These are phyloP conservation scores for Holocentrus rufus DNA, from an alignment of 2,797 vertebrate genomes.

Conservation along the genomic window DNA sequence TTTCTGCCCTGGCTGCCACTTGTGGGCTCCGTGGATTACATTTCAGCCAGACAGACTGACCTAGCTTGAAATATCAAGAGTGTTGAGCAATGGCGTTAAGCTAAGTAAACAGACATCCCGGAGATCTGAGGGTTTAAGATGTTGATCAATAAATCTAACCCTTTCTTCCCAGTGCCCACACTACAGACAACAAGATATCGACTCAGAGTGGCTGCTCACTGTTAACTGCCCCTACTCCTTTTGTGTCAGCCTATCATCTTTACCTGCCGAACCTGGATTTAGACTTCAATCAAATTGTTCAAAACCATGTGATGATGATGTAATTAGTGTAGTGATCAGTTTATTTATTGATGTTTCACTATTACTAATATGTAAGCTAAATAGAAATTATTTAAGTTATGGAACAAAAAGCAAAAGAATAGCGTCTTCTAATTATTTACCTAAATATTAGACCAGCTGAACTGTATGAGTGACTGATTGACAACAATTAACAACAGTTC, in stretches of 20 bases:
- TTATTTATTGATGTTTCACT: conserved; percentile 29
- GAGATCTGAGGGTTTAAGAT: conserved; percentile 70
- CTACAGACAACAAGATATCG: conserved; percentile 58
- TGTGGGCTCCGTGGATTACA: conserved; percentile 76
- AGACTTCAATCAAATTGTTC: conserved; percentile 17
- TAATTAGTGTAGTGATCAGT: conserved; percentile 38
- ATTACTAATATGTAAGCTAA: not conserved
- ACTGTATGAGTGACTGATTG: conserved; percentile 9
- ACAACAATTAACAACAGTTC: not conserved
- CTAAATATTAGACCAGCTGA: not conserved
- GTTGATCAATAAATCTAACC: conserved; percentile 72
- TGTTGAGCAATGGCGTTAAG: conserved; percentile 74
- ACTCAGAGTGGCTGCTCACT: conserved; percentile 59
- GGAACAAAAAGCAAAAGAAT: not conserved
- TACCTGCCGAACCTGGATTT: conserved; percentile 19
- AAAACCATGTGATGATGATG: conserved; percentile 37
- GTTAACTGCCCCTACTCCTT: conserved; percentile 46
- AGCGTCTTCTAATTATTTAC: not conserved
- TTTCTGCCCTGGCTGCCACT: conserved; percentile 79
- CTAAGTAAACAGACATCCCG: conserved; percentile 76
- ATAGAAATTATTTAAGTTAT: not conserved
- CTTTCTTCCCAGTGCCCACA: conserved; percentile 50
- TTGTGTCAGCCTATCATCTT: conserved; percentile 42
- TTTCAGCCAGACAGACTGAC: conserved; percentile 79
- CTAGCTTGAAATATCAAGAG: conserved; percentile 76